Evolutionary conservation across 2,113 vertebrate species (phyloP), one percentile per base, ranked within the genome.

Genomic region (Corythornis cristatus): DNA sequence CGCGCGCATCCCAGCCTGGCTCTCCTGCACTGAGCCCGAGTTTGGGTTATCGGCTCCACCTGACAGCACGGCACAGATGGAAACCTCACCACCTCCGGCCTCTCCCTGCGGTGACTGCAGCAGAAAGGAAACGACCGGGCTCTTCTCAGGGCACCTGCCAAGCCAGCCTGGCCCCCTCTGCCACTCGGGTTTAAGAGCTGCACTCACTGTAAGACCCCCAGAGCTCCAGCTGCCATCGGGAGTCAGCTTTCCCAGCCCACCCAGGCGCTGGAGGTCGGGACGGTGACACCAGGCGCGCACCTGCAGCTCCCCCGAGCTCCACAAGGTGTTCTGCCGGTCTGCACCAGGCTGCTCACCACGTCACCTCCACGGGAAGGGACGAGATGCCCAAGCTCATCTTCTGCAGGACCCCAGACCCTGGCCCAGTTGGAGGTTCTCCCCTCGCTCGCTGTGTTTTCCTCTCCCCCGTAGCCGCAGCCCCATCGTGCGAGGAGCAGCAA

Each of bases 1-100:
- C 6, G 29, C 2, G 40, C 22, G 29, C 23, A 61, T 23, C 80
- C 80, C 92, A 86, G 67, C 88, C 62, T 19, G 13, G 13, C 42
- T 37, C 50, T 35, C 8, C 5, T 7, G 11, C 1, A 1, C 37
- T 4, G 62, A 67, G 54, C 71, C 57, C 3, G 4, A 22, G 29
- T 48, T 94, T 66, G 1, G 18, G 43, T 29, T 45, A 76, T 58
- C 4, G 4, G 17, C 54, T 70, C 37, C 58, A 26, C 56, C 33
- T 18, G 37, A 77, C 0, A 33, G 51, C 0, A 5, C 0, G 2
- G 76, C 40, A 51, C 1, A 1, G 51, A 2, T 4, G 40, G 71
- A 51, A 93, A 74, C 56, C 6, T 1, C 2, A 6, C 72, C 0
- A 0, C 40, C 48, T 43, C n/a, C 11, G 5, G 40, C 64, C n/a